phyloP scores from a whole-genome alignment of 2,113 vertebrate genomes.

The Tauraco erythrolophus region DNA sequence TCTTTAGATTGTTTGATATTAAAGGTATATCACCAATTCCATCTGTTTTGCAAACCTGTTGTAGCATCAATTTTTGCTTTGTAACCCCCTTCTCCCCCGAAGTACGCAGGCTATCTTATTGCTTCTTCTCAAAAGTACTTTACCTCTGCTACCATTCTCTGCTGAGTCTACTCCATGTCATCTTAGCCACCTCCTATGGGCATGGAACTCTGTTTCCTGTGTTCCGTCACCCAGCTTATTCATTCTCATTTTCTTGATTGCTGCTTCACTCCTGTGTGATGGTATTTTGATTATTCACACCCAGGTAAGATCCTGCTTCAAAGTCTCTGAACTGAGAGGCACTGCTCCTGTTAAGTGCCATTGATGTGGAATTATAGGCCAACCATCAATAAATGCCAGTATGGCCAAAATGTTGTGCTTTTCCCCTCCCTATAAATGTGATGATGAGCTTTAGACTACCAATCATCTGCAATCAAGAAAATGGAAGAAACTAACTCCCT shows the following conservation, averaged over 20 bases:
- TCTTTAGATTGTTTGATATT: not conserved
- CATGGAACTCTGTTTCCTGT: not conserved
- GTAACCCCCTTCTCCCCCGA: rapidly evolving
- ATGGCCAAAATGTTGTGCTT: not conserved
- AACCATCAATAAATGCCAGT: not conserved
- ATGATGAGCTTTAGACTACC: not conserved
- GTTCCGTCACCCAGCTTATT: not conserved
- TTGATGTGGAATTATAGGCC: not conserved
- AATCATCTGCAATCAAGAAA: not conserved
- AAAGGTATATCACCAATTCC: not conserved
- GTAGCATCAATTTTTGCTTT: not conserved
- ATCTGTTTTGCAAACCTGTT: not conserved
- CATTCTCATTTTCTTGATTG: not conserved
- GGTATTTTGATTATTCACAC: not conserved
- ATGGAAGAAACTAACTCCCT: not conserved
- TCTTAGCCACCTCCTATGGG: not conserved
- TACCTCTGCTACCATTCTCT: not conserved
- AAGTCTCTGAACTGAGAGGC: not conserved
- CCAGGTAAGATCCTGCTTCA: not conserved
- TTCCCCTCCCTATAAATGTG: not conserved
- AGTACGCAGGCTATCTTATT: not conserved
- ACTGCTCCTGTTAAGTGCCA: not conserved
- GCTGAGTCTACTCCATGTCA: not conserved
- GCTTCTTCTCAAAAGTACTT: not conserved
- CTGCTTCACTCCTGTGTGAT: not conserved